These are phyloP conservation scores for Ectropis grisescens DNA, from an alignment of 1,140 invertebrate genomes.

Conservation along the genomic window DNA sequence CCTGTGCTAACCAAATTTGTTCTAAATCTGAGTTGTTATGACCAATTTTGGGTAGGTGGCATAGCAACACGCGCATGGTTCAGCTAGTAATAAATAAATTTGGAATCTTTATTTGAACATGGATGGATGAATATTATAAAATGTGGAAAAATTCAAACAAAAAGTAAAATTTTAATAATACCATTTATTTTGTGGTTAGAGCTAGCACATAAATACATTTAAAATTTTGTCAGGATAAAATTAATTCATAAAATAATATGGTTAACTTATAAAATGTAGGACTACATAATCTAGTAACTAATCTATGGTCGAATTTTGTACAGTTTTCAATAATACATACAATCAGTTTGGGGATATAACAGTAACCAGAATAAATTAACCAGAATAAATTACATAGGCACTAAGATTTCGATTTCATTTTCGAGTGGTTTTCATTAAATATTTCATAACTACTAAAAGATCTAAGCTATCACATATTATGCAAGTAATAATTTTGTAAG, in stretches of 20 bases:
- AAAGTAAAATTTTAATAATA: constrained; percentile 33
- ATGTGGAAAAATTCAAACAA: constrained; percentile 2
- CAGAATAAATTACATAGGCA: constrained; percentile 34
- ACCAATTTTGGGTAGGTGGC: too few relatives aligned
- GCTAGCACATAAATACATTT: constrained; percentile 60
- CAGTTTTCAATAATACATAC: constrained; percentile 35
- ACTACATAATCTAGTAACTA: constrained; percentile 31
- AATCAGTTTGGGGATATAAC: constrained; percentile 24
- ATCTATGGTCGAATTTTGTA: constrained; percentile 54
- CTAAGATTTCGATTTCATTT: constrained; percentile 32
- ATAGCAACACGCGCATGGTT: too few relatives aligned
- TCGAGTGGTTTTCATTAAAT: constrained; percentile 24
- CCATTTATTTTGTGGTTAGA: constrained; percentile 60
- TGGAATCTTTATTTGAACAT: too few relatives aligned
- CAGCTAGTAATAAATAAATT: too few relatives aligned
- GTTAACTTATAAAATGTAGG: constrained; percentile 54
- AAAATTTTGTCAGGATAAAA: constrained; percentile 34
- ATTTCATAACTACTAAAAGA: constrained; percentile 42
- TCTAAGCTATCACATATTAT: constrained; percentile 57
- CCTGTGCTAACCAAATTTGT: too few relatives aligned
- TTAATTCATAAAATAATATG: constrained; percentile 41
- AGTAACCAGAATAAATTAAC: too few relatives aligned
- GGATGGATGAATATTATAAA: too few relatives aligned
- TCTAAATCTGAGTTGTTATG: too few relatives aligned
- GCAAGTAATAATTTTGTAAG: constrained; percentile 43